Conservation (phyloP, 2,888 invertebrate genomes). For the Cheiracanthium punctorium region DNA sequence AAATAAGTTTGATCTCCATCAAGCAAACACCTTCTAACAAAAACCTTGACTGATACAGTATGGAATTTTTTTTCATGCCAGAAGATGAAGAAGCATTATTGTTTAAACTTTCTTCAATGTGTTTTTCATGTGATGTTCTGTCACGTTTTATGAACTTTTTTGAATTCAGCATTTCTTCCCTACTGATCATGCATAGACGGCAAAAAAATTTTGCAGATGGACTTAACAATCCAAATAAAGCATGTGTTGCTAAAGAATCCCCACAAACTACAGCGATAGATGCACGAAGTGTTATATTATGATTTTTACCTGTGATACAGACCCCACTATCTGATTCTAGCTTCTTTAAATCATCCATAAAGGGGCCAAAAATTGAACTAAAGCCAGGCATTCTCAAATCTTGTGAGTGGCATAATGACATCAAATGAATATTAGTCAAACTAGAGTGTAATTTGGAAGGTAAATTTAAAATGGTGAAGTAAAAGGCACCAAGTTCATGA, state of each 20-base stretch:
- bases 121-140: too few species aligned
- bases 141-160: too few species aligned
- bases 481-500: not conserved
- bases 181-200: not conserved
- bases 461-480: too few species aligned
- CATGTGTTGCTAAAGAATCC: too few species aligned
- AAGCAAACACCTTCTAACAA: too few species aligned
- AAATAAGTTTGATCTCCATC: too few species aligned
- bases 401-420: not conserved
- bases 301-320: not conserved
- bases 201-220: not conserved
- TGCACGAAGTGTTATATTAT: not conserved
- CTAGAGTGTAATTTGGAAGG: not conserved
- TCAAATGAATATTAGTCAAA: not conserved
- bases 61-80: too few species aligned
- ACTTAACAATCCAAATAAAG: too few species aligned
- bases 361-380: not conserved
- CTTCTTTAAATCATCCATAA: not conserved
- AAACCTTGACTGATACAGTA: too few species aligned
- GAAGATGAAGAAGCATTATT: too few species aligned
- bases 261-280: too few species aligned
- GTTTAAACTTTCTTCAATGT: too few species aligned
- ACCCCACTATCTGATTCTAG: not conserved
- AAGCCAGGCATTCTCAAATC: not conserved
- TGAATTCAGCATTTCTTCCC: not conserved